Base-by-base conservation (phyloP, 37 sponge, comb jelly and placozoan genomes). In the Dysidea cf. avara region DNA sequence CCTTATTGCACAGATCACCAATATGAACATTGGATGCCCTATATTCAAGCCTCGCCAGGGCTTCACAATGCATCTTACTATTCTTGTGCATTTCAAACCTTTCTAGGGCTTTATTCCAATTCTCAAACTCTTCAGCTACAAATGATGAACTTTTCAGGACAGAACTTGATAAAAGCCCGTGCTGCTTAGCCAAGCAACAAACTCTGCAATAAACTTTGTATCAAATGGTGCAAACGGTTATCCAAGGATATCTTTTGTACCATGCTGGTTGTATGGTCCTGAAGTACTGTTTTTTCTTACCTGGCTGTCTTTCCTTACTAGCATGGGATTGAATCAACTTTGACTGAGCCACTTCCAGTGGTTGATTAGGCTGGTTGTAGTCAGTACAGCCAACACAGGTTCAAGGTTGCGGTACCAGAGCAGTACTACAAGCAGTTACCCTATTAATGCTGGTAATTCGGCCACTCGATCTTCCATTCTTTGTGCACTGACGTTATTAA, bases 171-270 rank as follows among this genome's bases (percentile, higher is more conserved):
- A 77, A 0, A 28, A 56, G 43, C 2, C 65, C 54, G 24, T 63
- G 64, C 28, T 64, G 22, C 34, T 51, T 76, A 54, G 75, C 75
- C 61, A 50, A 9, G 18, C 57, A 26, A 40, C 77, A 76, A 12
- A 20, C 24, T 36, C 21, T 56, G 36, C 67, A 76, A 53, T 39
- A 77, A 17, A 76, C 53, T n/a, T n/a, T n/a, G n/a, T n/a, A n/a
- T n/a, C n/a, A n/a, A n/a, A n/a, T n/a, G n/a, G n/a, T n/a, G n/a
- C 76, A 70, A 3, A 80, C 71, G 33, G 68, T 53, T 5, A 80
- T 80, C 81, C 81, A 80, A 0, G 81, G 81, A 30, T 80, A 53
- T 30, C 32, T 47, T 59, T 4, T 70, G 49, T 60, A 80, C 81
- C 81, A 80, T 53, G 64, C 70, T 2, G 67, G 29, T 53, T 80